Evolutionary conservation across 2,888 invertebrate species (phyloP).

Genomic region (Amphipoea oculea): DNA sequence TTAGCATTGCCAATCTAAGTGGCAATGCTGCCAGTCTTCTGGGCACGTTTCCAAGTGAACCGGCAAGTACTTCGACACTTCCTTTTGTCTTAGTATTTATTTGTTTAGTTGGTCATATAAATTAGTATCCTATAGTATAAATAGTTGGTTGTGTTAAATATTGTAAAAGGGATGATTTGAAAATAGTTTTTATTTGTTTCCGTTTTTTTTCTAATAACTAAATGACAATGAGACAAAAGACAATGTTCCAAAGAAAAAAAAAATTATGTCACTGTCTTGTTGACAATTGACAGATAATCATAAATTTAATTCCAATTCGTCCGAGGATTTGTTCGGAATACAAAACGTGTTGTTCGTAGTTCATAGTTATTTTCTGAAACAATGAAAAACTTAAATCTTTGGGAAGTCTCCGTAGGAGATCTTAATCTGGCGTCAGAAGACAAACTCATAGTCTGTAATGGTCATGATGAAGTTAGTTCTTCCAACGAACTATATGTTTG

Average conservation of each 20-base stretch:
- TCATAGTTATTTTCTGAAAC: slow-evolving; percentile 42
- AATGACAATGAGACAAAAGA: neutral
- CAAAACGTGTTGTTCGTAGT: slow-evolving; percentile 56
- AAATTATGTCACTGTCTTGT: neutral
- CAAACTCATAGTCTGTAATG: slow-evolving; percentile 76
- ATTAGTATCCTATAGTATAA: too few species aligned
- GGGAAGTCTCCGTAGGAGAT: slow-evolving; percentile 78
- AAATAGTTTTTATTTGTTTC: neutral
- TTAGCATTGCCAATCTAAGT: neutral
- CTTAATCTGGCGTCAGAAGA: slow-evolving; percentile 71
- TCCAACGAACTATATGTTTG: slow-evolving; percentile 81
- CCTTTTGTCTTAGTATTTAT: too few species aligned
- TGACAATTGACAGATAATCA: slow-evolving; percentile 19
- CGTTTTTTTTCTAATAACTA: too few species aligned
- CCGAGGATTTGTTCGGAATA: slow-evolving; percentile 19
- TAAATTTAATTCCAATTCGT: neutral
- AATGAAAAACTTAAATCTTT: slow-evolving; percentile 85
- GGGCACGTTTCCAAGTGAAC: neutral
- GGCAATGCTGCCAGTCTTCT: neutral
- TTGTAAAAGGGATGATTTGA: neutral
- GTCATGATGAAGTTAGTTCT: slow-evolving; percentile 78
- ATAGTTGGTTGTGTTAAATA: too few species aligned
- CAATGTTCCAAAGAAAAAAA: neutral
- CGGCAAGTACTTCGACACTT: too few species aligned
- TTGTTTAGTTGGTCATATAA: too few species aligned